Evolutionary conservation across 2,797 vertebrate species (phyloP).

Genomic region (Novumbra hubbsi): DNA sequence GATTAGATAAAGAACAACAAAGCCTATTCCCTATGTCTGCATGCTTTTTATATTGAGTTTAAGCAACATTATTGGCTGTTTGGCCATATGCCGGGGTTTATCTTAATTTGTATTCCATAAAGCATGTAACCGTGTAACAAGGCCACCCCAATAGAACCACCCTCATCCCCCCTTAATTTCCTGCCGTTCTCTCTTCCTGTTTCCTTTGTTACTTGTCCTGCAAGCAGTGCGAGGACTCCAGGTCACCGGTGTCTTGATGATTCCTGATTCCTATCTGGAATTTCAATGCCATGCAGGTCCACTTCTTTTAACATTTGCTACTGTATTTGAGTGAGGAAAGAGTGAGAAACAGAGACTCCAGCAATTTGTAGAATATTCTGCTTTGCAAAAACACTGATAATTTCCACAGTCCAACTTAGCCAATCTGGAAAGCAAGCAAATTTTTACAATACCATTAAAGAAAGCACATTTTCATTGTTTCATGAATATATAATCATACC

Average conservation of each 20-base stretch:
- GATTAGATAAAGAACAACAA: too few relatives aligned
- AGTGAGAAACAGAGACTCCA: too few relatives aligned
- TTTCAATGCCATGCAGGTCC: constrained; percentile 70
- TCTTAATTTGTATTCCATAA: constrained; percentile 36
- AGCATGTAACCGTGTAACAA: constrained; percentile 6
- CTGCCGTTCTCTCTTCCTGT: constrained; percentile 15
- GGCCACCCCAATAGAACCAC: constrained; percentile 35
- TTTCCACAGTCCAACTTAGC: too few relatives aligned
- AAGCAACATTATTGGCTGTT: neutral
- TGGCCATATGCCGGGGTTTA: neutral
- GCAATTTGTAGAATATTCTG: too few relatives aligned
- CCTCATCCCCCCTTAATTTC: neutral
- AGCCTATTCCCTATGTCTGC: too few relatives aligned
- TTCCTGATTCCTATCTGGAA: constrained; percentile 76
- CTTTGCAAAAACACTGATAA: too few relatives aligned
- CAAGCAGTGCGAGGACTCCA: constrained; percentile 50
- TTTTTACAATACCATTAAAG: too few relatives aligned
- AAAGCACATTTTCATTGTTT: too few relatives aligned
- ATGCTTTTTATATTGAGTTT: too few relatives aligned
- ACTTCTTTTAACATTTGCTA: constrained; percentile 71
- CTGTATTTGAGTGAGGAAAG: constrained; percentile 10
- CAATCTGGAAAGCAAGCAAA: too few relatives aligned
- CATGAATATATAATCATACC: too few relatives aligned
- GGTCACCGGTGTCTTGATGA: constrained; percentile 66
- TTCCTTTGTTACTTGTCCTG: constrained; percentile 46